Evolutionary conservation across 2,888 invertebrate genomes (phyloP), one percentile per base, ranked within the genome.

Genomic region (Clostera curtula): DNA sequence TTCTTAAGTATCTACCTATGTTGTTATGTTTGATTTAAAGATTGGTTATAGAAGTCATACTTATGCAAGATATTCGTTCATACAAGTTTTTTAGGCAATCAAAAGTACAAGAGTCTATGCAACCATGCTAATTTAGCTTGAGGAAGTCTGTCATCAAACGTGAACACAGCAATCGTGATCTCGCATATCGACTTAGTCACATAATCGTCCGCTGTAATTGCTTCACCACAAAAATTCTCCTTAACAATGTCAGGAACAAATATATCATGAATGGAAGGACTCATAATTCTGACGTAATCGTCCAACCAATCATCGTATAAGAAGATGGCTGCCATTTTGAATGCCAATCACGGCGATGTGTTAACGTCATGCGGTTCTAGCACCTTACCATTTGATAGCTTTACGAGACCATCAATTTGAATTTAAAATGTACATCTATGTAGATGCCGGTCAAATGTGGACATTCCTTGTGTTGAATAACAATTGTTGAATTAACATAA

Each of bases 401-500:
- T 77, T 79, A 80, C 74, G 77, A 74, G 79, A 76, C 67, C 59
- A 70, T 72, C 68, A 71, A 75, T 80, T 82, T 76, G 70, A 80
- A 82, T 79, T 79, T 80, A 75, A 77, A 80, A 79, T 75, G 62
- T 66, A 68, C 70, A 72, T 68, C 64, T 71, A 69, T 68, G 67
- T 74, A 74, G 72, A 80, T 76, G 70, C 71, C 75, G 80, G 80
- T 77, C 83, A 82, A 79, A 80, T 76, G 82, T 80, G 76, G 74
- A 75, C 79, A 74, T 56, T 56, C 56, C 63, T 57, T 62, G 61
- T 58, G 56, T 54, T 48, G 83, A 79, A 83, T 83, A 79, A 61
- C 75, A 82, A 83, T 80, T 70, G 71, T 68, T 43, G 43, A 56
- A 83, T 83, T 83, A 71, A 61, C 83, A 83, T 83, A 82, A 74